Base-by-base conservation (phyloP, 92 coral and sea anemone genomes). In the Desmophyllum pertusum region DNA sequence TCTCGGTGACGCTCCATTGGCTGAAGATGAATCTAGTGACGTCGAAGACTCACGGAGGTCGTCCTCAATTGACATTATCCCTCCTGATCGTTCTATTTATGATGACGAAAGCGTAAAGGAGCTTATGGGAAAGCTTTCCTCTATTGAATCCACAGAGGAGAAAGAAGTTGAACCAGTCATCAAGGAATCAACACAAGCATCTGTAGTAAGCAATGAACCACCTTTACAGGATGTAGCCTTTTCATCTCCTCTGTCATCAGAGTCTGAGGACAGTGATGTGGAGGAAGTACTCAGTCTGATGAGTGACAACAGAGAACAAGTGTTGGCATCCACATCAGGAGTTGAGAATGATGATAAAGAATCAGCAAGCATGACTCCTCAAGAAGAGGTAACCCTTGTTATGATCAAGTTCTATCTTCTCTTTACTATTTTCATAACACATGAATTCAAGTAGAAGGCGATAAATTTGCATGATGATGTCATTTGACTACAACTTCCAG, bases 1-100 rank as follows among this genome's bases (percentile, higher is more conserved):
- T 30, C 61, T 39, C 1, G 71, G 74, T 3, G 38, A 35, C 3
- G 93, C 90, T 72, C 93, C 93, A 45, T 68, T 90, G 27, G 93
- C 93, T n/a, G 90, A 90, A 57, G 86, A 86, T 65, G 93, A 90
- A 41, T 88, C 85, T n/a, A 90, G 91, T 79, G 93, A 88, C 50
- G 88, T 84, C 64, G 87, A 84, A 50, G 87, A 84, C 52, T 84
- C 87, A 0, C 45, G 82, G 61, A 55, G 87, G 46, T 37, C 78
- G 8, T 79, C 89, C 14, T 75, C 85, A 5, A 59, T 78, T 50
- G 86, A 77, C 50, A 53, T 78, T 35, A 51, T 71, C 51, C 79
- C 76, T 6, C 86, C 48, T 14, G 77, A 63, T 42, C 43, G 10
- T 45, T 59, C 73, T 46, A 66, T 73, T 2, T 45, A 50, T 45